Percentiles rank a stretch among this genome's conserved stretches.
Conservation (phyloP, 2,113 vertebrate genomes). For the Notiomystis cincta region DNA sequence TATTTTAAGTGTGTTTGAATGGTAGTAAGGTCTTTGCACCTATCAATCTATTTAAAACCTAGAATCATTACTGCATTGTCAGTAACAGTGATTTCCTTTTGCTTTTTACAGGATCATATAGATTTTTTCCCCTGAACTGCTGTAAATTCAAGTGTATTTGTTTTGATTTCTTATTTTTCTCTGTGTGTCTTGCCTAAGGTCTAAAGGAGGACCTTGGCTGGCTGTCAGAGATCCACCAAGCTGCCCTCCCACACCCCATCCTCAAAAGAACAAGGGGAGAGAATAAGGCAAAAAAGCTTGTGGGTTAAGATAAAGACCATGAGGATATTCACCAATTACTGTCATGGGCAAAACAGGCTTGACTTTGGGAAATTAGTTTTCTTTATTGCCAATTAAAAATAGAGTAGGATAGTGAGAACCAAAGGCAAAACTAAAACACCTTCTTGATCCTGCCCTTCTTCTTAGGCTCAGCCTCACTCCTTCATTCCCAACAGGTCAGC, state of each 20-base stretch:
- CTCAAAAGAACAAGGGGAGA: background rate
- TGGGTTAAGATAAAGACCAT: background rate
- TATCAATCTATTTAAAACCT: background rate
- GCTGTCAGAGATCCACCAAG: background rate
- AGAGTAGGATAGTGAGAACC: background rate
- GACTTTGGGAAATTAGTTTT: background rate
- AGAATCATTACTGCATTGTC: background rate
- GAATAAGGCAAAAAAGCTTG: background rate
- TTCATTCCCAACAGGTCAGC: background rate
- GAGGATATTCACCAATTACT: background rate
- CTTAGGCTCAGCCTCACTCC: background rate
- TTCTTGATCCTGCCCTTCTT: background rate
- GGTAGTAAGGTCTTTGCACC: background rate
- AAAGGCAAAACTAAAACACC: background rate
- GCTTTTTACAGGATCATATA: background rate
- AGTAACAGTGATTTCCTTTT: background rate
- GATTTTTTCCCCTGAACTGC: background rate
- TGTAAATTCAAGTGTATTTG: background rate
- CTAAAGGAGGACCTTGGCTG: background rate
- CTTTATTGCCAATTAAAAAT: background rate
- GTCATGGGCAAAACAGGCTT: background rate
- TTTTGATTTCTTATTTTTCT: background rate
- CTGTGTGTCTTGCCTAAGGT: background rate
- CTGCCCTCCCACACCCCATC: background rate
- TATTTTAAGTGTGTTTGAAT: background rate